These are phyloP conservation scores for Ephydatia muelleri DNA, from an alignment of 37 sponge, comb jelly and placozoan genomes.

Conservation along the genomic window DNA sequence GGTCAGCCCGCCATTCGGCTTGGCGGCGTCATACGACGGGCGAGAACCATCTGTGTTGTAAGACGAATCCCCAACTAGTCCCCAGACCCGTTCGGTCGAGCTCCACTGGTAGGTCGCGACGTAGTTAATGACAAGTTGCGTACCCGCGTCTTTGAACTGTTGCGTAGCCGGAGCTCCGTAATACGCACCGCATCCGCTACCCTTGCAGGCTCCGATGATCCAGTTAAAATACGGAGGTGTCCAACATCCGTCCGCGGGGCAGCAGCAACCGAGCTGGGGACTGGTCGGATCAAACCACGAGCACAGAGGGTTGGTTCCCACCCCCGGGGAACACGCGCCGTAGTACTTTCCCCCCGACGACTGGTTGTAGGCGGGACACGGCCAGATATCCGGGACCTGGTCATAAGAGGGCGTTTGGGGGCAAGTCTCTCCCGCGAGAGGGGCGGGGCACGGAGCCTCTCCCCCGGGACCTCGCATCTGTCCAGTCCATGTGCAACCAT, in stretches of 20 bases:
- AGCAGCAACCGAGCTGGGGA: conserved; percentile 44
- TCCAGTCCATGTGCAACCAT: conserved; percentile 38
- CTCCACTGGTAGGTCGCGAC: conserved; percentile 32
- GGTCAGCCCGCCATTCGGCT: conserved; percentile 26
- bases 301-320: conserved; percentile 39
- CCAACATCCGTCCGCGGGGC: conserved; percentile 53
- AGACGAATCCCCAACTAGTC: conserved; percentile 15
- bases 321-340: conserved; percentile 24
- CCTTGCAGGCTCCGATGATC: conserved; percentile 37
- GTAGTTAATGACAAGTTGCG: conserved; percentile 23
- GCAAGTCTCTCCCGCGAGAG: conserved; percentile 4
- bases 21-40: conserved; percentile 15
- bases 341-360: conserved; percentile 29
- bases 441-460: conserved; percentile 26
- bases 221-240: conserved; percentile 38
- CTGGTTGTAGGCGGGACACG: conserved; percentile 33
- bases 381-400: conserved; percentile 28
- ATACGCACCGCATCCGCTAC: conserved; percentile 13
- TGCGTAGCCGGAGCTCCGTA: conserved; percentile 15
- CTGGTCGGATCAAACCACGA: background rate
- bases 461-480: conserved; percentile 50
- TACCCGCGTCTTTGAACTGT: conserved; percentile 14
- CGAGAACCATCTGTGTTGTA: conserved; percentile 35
- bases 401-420: conserved; percentile 39
- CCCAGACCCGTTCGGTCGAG: background rate